Evolutionary conservation across 1,140 invertebrate species (phyloP), one percentile per base, ranked within the genome.

Genomic region (Monochamus saltuarius): DNA sequence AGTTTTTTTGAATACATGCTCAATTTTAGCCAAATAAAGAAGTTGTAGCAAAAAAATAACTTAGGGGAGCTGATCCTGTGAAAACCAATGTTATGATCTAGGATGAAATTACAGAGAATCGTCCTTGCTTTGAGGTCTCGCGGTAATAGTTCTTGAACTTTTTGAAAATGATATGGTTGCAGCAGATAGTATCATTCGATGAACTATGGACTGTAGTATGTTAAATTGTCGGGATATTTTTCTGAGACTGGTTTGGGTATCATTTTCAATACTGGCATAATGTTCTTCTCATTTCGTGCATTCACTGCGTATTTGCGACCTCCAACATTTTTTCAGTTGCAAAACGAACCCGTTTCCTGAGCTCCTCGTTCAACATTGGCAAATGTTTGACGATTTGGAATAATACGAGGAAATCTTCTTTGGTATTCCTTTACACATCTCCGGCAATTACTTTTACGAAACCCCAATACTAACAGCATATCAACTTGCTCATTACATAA

Each of bases 291-390:
- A 54, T 54, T 54, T 54, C 52, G 22, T 52, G 50, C 50, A 36
- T 35, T 52, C 50, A 52, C 19, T 52, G 50, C 50, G 50, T 52
- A 52, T 40, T 40, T n/a, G 38, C 36, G 14, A 40, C 52, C 52
- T 54, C 39, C 52, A 22, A 10, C n/a, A 16, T 40, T 54, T 17
- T n/a, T 13, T 54, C 1, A n/a, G 22, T 6, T 3, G 36, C 52
- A 42, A 54, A 54, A 2, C 11, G 38, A 52, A 36, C 49, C 49
- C 8, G 49, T 52, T 17, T 35, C 34, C 34, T 22, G 49, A 36
- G 49, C 49, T 36, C 34, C 38, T 35, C 49, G 9, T 36, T 52
- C 49, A 52, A 35, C 29, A 35, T 52, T 52, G 17, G 29, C 19
- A 52, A 52, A 52, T 13, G 29, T 52, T 36, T 52, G 22, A 13